Evolutionary conservation across 2,888 invertebrate species (phyloP), one percentile per base, ranked within the genome.

Genomic region (Lasioglossum marginatum): DNA sequence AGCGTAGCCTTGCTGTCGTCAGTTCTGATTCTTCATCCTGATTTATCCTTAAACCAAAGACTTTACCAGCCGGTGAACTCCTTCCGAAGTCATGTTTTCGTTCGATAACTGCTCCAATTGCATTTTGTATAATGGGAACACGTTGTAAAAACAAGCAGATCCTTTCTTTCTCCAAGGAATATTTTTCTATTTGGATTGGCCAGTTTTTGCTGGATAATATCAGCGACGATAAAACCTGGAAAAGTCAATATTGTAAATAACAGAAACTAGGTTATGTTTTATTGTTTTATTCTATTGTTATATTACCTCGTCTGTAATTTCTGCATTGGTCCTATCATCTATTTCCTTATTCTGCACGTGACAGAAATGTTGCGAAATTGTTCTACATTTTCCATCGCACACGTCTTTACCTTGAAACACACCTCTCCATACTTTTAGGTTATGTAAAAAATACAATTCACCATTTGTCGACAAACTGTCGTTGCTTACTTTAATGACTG

Each of bases 361-460:
- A 66, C 92, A 77, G 82, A 91, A 93, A 89, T 93, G 91, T 80
- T 94, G 92, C 63, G 95, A 87, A 83, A 95, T 92, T 86, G 90
- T 93, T 77, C 82, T 52, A 52, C 88, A 91, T n/a, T 85, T 77
- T 63, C 77, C 83, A 48, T 79, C 66, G 16, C 87, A 85, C 5
- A 77, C 31, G 40, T 86, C 71, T 37, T 88, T 43, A 37, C 68
- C 45, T 45, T 81, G 12, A 73, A 95, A 91, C 87, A 95, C 94
- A 86, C 95, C 95, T 79, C 95, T 95, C 97, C 97, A 97, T 77
- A 96, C 96, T 90, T 96, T 95, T 37, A 96, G 91, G 74, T 95
- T 95, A 81, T 95, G 94, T 16, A 97, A 96, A 94, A 97, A 97
- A 95, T 97, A 97, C 6, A 97, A 94, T 87, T 97, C 97, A 14